A percentile compares a stretch with the other conserved stretches of the same genome.
phyloP scores from a whole-genome alignment of 2,888 invertebrate species.

The Lasius platythorax region DNA sequence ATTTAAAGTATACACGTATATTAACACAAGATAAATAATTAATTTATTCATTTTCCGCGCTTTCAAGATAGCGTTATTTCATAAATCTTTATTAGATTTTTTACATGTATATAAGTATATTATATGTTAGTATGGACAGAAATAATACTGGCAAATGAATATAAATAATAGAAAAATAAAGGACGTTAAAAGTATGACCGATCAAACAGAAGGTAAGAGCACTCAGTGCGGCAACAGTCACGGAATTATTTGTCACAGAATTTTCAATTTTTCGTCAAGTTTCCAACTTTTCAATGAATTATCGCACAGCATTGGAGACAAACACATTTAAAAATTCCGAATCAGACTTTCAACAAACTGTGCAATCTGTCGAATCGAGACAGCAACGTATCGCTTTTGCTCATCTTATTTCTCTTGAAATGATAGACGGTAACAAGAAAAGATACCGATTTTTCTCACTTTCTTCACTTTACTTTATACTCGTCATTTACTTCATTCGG shows the following conservation, averaged over 20 bases:
- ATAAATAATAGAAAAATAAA: not conserved
- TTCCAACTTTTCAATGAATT: constrained; percentile 48
- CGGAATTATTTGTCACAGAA: constrained; percentile 46
- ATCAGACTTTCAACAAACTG: constrained; percentile 65
- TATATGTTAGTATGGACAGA: not conserved
- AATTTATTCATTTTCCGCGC: not conserved
- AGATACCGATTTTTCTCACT: constrained; percentile 65
- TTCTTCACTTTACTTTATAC: constrained; percentile 66
- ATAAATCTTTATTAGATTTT: not conserved
- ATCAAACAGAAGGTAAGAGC: not conserved
- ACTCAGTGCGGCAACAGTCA: not conserved
- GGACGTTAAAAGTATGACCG: not conserved
- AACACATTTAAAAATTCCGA: constrained; percentile 69
- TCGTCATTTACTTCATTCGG: not conserved
- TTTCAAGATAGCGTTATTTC: not conserved
- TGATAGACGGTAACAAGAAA: constrained; percentile 34
- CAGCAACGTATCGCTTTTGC: constrained; percentile 61
- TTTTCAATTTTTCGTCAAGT: constrained; percentile 68
- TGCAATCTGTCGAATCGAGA: constrained; percentile 62
- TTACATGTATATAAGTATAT: not conserved
- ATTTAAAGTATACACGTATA: not conserved
- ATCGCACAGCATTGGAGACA: constrained; percentile 45
- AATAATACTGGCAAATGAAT: not conserved
- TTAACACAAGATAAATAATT: not conserved
- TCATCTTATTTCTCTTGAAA: constrained; percentile 56